These are phyloP conservation scores for Anthopleura sola DNA, from an alignment of 64 coral and sea anemone genomes.

Conservation along the genomic window DNA sequence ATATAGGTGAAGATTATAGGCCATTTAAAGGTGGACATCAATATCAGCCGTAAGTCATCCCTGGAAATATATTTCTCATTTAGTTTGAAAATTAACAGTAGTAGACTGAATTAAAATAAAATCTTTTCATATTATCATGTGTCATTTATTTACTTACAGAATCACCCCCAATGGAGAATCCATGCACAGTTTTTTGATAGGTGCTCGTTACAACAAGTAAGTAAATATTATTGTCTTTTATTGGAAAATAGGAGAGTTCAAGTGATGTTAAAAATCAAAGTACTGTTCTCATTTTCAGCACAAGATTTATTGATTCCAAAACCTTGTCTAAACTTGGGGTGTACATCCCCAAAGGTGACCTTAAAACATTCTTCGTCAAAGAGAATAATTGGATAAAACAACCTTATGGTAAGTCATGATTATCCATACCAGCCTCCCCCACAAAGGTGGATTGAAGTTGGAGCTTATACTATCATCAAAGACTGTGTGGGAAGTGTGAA, in stretches of 20 bases:
- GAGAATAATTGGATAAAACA: conserved; percentile 53
- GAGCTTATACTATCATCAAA: no score
- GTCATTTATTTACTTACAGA: conserved; percentile 26
- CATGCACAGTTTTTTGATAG: conserved; percentile 82
- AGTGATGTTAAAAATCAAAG: neutral
- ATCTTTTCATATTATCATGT: neutral
- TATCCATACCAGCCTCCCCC: neutral
- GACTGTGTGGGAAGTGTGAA: no score
- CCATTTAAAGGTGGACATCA: conserved; percentile 52
- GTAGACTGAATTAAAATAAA: neutral
- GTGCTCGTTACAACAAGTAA: conserved; percentile 89
- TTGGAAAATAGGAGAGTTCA: neutral
- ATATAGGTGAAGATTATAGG: conserved; percentile 80
- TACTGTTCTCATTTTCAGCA: conserved; percentile 26
- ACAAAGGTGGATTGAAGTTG: neutral
- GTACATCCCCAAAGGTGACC: conserved; percentile 69
- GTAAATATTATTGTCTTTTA: neutral
- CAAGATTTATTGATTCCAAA: conserved; percentile 60
- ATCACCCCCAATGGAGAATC: conserved; percentile 69
- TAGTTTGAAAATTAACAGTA: neutral
- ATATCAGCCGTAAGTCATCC: conserved; percentile 52
- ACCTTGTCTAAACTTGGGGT: conserved; percentile 81
- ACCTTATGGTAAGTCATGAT: neutral
- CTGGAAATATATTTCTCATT: neutral
- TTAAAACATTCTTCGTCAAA: conserved; percentile 77